A percentile compares a stretch with the other conserved stretches of the same genome.
Evolutionary conservation across 2,113 vertebrate genomes (phyloP).

Genomic region (Amazona guildingii): DNA sequence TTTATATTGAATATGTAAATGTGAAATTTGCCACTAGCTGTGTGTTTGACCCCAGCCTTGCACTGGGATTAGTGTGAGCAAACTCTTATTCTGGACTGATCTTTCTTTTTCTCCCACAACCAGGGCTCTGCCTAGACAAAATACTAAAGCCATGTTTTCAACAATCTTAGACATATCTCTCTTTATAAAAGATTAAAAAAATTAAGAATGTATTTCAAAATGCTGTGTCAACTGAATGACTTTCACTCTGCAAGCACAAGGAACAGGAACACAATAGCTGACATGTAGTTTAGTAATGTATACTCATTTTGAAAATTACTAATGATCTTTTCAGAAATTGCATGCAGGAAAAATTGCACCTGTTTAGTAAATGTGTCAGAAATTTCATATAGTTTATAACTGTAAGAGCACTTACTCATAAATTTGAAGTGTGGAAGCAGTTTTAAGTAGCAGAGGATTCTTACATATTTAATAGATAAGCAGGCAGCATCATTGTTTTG

Average conservation of each 20-base stretch:
- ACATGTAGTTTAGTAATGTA: background rate
- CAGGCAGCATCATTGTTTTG: background rate
- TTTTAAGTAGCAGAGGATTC: background rate
- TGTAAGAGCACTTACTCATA: background rate
- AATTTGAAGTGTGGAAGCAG: background rate
- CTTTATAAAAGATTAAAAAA: background rate
- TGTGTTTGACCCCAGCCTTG: constrained; percentile 1
- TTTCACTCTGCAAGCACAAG: background rate
- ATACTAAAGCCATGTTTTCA: background rate
- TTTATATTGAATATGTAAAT: constrained; percentile 56
- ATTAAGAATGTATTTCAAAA: background rate
- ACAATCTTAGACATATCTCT: background rate
- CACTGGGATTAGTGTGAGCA: background rate
- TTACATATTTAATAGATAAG: background rate
- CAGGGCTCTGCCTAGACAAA: background rate
- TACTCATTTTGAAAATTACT: background rate
- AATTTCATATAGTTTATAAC: background rate
- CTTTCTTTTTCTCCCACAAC: background rate
- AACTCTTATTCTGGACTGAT: background rate
- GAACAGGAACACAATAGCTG: background rate
- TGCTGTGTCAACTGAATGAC: background rate
- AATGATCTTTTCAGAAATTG: background rate
- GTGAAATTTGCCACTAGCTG: constrained; percentile 53
- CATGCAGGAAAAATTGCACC: background rate
- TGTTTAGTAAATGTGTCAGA: background rate